These are phyloP conservation scores for Thomomys bottae DNA, from an alignment of 2,113 vertebrate genomes.

Conservation along the genomic window DNA sequence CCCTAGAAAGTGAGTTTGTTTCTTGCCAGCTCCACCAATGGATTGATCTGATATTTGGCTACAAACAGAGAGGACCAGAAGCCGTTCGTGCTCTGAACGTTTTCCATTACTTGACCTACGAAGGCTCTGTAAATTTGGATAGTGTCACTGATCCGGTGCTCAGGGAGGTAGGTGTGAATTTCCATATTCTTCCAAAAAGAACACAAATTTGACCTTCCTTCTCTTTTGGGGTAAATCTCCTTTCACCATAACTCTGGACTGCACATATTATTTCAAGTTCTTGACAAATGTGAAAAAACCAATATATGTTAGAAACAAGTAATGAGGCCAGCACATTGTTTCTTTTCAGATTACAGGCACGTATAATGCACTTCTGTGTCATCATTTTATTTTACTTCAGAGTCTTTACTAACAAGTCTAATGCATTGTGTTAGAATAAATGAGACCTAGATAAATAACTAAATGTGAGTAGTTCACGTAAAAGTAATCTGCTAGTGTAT, in stretches of 20 bases:
- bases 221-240: constrained; percentile 50
- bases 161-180: constrained; percentile 91
- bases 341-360: constrained; percentile 21
- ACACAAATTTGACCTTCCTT: constrained; percentile 3
- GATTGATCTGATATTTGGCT: constrained; percentile 99
- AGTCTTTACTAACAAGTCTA: constrained; percentile 24
- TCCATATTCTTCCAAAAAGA: constrained; percentile 36
- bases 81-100: constrained; percentile 97
- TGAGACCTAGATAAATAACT: constrained; percentile 40
- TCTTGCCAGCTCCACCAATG: constrained; percentile 99
- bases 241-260: constrained; percentile 34
- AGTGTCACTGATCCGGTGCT: constrained; percentile 93
- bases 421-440: constrained; percentile 3
- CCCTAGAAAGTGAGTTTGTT: constrained; percentile 99
- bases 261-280: background rate
- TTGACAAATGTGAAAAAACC: constrained; percentile 46
- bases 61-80: constrained; percentile 98
- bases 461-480: constrained; percentile 16
- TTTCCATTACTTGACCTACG: constrained; percentile 98
- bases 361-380: background rate
- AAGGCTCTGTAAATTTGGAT: constrained; percentile 96
- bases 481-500: constrained; percentile 38
- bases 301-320: constrained; percentile 24
- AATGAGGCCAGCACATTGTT: background rate
- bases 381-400: constrained; percentile 10